phyloP scores from a whole-genome alignment of 2,888 invertebrate genomes.

The Tenthredo amoena region DNA sequence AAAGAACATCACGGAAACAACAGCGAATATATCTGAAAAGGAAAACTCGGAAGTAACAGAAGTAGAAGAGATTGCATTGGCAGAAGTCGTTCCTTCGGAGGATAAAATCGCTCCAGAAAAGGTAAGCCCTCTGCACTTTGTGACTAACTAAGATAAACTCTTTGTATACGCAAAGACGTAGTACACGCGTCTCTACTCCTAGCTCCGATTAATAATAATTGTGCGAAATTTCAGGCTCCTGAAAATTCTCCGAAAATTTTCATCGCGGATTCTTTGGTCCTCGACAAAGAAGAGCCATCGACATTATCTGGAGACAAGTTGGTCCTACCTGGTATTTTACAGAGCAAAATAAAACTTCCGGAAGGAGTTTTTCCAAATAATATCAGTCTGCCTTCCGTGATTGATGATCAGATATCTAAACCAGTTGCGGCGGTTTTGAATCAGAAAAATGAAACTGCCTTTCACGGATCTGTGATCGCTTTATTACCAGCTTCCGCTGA shows the following conservation, averaged over 20 bases:
- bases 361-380: constrained; percentile 60
- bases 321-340: constrained; percentile 25
- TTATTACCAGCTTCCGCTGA: constrained; percentile 53
- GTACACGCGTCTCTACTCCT: neutral
- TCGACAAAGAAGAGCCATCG: constrained; percentile 2
- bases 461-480: constrained; percentile 59
- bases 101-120: neutral
- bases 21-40: constrained; percentile 43
- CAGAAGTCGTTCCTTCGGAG: constrained; percentile 38
- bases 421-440: constrained; percentile 63
- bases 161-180: no score
- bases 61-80: constrained; percentile 33
- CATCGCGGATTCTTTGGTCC: neutral
- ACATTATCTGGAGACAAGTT: neutral
- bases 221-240: neutral
- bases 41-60: constrained; percentile 10
- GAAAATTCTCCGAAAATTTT: neutral
- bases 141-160: neutral
- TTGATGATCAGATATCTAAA: constrained; percentile 56
- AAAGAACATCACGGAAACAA: constrained; percentile 62
- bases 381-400: constrained; percentile 58
- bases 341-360: constrained; percentile 54
- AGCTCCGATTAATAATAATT: neutral
- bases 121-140: neutral
- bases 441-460: constrained; percentile 53